Conservation (phyloP, 2,888 invertebrate genomes). For the Clunio marinus region DNA sequence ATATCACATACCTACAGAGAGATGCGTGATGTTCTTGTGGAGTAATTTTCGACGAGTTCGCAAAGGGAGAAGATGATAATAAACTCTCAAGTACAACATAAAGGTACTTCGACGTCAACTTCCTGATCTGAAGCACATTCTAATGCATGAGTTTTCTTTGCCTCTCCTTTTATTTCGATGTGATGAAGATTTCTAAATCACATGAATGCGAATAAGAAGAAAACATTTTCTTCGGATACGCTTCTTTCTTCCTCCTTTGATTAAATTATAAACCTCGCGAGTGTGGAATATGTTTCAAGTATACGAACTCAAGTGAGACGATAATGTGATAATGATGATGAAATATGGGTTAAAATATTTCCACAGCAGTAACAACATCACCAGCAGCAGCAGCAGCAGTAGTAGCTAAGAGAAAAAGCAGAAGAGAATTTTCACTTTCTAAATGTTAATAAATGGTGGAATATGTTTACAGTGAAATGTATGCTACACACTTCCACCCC, state of each 20-base stretch:
- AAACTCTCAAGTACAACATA: not conserved
- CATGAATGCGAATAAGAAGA: too few species aligned
- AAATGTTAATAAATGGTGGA: conserved; percentile 14
- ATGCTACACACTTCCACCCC: not conserved
- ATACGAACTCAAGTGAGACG: not conserved
- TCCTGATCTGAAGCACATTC: too few species aligned
- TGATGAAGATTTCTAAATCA: too few species aligned
- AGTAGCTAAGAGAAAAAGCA: not conserved
- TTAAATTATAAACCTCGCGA: conserved; percentile 10
- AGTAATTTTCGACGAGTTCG: not conserved
- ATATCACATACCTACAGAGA: not conserved
- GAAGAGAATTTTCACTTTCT: not conserved
- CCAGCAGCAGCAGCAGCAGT: not conserved
- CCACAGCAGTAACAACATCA: not conserved
- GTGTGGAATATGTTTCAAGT: not conserved
- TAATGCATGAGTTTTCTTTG: not conserved
- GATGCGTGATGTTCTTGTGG: too few species aligned
- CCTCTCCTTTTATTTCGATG: not conserved
- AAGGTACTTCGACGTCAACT: too few species aligned
- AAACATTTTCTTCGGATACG: too few species aligned
- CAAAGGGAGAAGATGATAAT: not conserved
- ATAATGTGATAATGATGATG: conserved; percentile 9
- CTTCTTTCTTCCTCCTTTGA: too few species aligned
- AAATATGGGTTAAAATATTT: not conserved
- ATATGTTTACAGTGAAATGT: conserved; percentile 16